Conservation (phyloP, 2,797 vertebrate genomes). For the Bradypodion ventrale region DNA sequence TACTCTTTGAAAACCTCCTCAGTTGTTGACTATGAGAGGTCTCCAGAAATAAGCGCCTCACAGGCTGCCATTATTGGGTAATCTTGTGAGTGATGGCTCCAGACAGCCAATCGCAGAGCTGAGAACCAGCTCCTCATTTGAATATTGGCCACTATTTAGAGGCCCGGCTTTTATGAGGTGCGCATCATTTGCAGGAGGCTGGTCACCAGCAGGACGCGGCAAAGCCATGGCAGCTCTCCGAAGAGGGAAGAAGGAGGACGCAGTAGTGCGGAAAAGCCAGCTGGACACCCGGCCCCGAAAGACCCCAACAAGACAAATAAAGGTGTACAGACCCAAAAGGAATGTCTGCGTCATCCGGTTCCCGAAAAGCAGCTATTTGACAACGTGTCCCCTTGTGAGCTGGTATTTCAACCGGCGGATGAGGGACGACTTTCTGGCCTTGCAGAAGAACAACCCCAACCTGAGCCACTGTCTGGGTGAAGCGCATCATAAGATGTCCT, state of each 20-base stretch:
- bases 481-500: not conserved
- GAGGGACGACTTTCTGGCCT: not conserved
- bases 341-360: not conserved
- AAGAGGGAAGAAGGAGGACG: not conserved
- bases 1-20: no score
- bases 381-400: not conserved
- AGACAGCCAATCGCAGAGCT: constrained; percentile 1
- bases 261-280: not conserved
- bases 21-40: no score
- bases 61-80: not conserved
- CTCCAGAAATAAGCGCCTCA: not conserved
- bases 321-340: not conserved
- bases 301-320: not conserved
- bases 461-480: not conserved
- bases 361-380: not conserved
- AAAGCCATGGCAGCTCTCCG: not conserved
- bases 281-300: not conserved
- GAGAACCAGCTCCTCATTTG: not conserved
- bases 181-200: not conserved
- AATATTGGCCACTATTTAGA: constrained; percentile 4
- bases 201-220: not conserved
- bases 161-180: not conserved
- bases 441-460: not conserved
- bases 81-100: not conserved
- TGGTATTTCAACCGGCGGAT: not conserved